Conservation (phyloP, 2,113 vertebrate genomes). For the Gavialis gangeticus region DNA sequence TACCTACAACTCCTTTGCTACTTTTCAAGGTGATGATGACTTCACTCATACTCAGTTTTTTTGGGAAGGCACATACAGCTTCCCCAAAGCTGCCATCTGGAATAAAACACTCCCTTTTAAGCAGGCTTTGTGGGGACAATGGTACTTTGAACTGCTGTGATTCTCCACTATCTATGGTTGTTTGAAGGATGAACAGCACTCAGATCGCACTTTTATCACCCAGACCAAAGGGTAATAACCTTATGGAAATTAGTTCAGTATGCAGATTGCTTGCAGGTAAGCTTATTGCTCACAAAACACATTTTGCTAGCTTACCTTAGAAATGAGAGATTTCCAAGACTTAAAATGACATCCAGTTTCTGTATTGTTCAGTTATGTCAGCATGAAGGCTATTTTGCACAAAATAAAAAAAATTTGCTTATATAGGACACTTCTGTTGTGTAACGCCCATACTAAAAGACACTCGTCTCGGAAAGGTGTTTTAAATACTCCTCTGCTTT, state of each 20-base stretch:
- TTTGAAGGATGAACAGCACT: not conserved
- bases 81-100: not conserved
- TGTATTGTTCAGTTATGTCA: accelerated
- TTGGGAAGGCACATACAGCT: not conserved
- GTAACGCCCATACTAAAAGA: not conserved
- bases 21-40: not conserved
- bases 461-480: not conserved
- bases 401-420: not conserved
- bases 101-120: not conserved
- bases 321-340: not conserved
- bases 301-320: not conserved
- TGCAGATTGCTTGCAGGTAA: not conserved
- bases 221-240: not conserved
- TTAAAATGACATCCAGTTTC: not conserved
- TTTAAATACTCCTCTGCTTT: not conserved
- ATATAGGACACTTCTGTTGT: not conserved
- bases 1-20: not conserved
- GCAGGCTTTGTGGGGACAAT: not conserved
- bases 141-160: not conserved
- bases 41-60: not conserved
- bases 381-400: not conserved
- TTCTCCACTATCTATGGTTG: not conserved
- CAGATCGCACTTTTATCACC: not conserved
- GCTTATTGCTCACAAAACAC: not conserved
- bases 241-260: not conserved